Evolutionary conservation across 2,113 vertebrate genomes (phyloP).

Genomic region (Gavialis gangeticus): DNA sequence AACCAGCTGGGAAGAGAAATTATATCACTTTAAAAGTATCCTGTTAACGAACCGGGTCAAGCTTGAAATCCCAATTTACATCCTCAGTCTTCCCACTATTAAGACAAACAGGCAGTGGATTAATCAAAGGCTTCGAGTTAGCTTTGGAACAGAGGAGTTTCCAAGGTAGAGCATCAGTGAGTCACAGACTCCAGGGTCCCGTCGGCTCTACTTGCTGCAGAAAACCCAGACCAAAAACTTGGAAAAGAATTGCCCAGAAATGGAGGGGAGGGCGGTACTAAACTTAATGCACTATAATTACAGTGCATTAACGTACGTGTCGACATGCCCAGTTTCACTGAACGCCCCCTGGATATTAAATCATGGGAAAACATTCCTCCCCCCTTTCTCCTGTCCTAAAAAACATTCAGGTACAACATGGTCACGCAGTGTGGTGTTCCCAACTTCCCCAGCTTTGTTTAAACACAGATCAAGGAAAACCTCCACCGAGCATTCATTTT

Average conservation of each 20-base stretch:
- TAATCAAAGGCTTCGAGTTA: slow-evolving; percentile 29
- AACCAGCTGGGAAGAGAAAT: slow-evolving; percentile 25
- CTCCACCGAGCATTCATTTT: neutral
- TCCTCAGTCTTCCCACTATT: slow-evolving; percentile 18
- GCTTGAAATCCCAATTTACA: slow-evolving; percentile 58
- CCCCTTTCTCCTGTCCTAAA: too few species aligned
- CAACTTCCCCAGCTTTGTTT: neutral
- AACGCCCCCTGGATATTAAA: too few species aligned
- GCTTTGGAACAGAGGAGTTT: neutral
- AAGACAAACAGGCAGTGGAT: slow-evolving; percentile 39
- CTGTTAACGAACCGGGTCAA: slow-evolving; percentile 54
- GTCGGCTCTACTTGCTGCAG: neutral
- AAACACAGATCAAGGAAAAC: neutral
- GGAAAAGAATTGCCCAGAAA: neutral
- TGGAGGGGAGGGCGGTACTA: neutral
- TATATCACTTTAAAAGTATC: slow-evolving; percentile 43
- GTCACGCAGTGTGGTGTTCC: neutral
- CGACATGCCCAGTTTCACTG: too few species aligned
- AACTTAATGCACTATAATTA: too few species aligned
- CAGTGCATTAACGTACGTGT: too few species aligned
- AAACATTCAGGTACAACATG: too few species aligned
- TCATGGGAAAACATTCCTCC: too few species aligned
- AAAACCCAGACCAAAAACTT: neutral
- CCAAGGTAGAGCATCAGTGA: neutral
- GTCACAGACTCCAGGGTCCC: neutral